A percentile compares a stretch with the other conserved stretches of the same genome.
These are phyloP conservation scores for Gari tellinella DNA, from an alignment of 2,888 invertebrate species.

Conservation along the genomic window DNA sequence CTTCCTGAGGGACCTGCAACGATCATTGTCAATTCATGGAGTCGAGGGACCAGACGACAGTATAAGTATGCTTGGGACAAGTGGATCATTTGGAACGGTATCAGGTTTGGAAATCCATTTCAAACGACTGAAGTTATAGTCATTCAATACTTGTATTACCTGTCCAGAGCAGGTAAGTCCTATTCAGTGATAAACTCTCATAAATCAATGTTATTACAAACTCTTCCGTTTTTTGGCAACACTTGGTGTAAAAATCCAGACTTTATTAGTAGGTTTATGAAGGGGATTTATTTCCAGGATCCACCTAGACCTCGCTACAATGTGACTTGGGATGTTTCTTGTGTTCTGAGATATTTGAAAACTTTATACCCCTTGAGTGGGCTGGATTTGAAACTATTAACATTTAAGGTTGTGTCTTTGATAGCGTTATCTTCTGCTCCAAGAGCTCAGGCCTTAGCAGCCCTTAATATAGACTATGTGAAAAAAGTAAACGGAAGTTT, in stretches of 20 bases:
- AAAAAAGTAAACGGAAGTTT: constrained; percentile 14
- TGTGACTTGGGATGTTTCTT: constrained; percentile 48
- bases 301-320: too few species aligned
- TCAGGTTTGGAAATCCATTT: constrained; percentile 25
- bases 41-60: too few species aligned
- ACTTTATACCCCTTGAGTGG: constrained; percentile 25
- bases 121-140: constrained; percentile 16
- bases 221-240: too few species aligned
- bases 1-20: constrained; percentile 3
- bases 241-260: constrained; percentile 39
- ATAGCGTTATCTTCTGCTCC: constrained; percentile 41
- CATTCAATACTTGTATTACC: constrained; percentile 12
- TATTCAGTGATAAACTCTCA: constrained; percentile 23
- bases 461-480: constrained; percentile 32
- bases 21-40: constrained; percentile 19
- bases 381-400: constrained; percentile 33
- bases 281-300: too few species aligned
- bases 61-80: too few species aligned
- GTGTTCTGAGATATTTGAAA: constrained; percentile 32
- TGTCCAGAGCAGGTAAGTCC: constrained; percentile 2
- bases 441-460: constrained; percentile 39
- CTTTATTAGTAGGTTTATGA: too few species aligned
- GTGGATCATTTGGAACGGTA: constrained; percentile 36
- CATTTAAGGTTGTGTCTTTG: constrained; percentile 40
- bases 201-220: constrained; percentile 13